phyloP scores from a whole-genome alignment of 2,888 invertebrate species.

The Pyrochroa serraticornis region DNA sequence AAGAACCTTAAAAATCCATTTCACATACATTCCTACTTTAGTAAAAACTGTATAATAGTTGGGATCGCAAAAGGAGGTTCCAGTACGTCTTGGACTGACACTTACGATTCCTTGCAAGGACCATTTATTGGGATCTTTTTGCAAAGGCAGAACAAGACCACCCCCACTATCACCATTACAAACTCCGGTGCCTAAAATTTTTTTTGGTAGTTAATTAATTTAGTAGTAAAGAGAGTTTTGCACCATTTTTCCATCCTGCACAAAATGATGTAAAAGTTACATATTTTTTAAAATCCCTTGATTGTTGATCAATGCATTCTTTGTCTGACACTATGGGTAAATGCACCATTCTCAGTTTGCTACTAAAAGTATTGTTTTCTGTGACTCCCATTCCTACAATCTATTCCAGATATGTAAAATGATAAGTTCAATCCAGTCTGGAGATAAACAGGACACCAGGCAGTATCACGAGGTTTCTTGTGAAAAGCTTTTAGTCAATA shows the following conservation, averaged over 20 bases:
- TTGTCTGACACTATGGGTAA: slow-evolving; percentile 61
- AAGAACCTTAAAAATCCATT: slow-evolving; percentile 40
- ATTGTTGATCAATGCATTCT: slow-evolving; percentile 60
- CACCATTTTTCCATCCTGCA: slow-evolving; percentile 65
- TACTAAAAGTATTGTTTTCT: slow-evolving; percentile 62
- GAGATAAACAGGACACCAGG: too few species aligned
- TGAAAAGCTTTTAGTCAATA: too few species aligned
- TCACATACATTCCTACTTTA: slow-evolving; percentile 53
- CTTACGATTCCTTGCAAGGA: slow-evolving; percentile 59
- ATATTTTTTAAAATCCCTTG: slow-evolving; percentile 60
- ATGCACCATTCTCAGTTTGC: slow-evolving; percentile 59
- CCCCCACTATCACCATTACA: slow-evolving; percentile 71
- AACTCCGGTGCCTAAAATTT: slow-evolving; percentile 60
- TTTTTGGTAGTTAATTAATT: neutral
- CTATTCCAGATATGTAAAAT: slow-evolving; percentile 43
- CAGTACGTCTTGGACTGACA: slow-evolving; percentile 55
- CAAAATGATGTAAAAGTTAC: slow-evolving; percentile 68
- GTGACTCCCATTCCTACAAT: slow-evolving; percentile 67
- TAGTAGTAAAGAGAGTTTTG: slow-evolving; percentile 11
- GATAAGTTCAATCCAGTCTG: too few species aligned
- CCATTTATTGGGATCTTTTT: slow-evolving; percentile 46
- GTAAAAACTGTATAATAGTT: slow-evolving; percentile 59
- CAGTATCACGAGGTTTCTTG: too few species aligned
- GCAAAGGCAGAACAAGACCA: slow-evolving; percentile 61
- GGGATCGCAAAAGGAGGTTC: slow-evolving; percentile 56